phyloP scores from a whole-genome alignment of 2,797 vertebrate genomes.

The Gymnocypris eckloni region DNA sequence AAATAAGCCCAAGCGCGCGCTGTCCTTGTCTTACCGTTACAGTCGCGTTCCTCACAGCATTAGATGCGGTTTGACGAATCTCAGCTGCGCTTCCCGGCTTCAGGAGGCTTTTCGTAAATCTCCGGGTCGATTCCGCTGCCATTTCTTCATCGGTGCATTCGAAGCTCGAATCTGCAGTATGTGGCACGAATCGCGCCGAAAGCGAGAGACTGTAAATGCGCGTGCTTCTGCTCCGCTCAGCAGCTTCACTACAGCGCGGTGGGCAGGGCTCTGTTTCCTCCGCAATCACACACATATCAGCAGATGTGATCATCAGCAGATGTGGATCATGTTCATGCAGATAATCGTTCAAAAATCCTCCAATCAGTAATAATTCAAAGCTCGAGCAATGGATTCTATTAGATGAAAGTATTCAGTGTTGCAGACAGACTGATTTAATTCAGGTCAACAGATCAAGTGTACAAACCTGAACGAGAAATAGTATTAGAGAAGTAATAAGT shows the following conservation, averaged over 20 bases:
- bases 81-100: slow-evolving; percentile 91
- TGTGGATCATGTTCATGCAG: not conserved
- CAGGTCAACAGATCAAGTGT: not conserved
- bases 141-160: slow-evolving; percentile 80
- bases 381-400: not conserved
- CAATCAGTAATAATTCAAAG: not conserved
- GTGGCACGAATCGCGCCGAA: not conserved
- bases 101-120: slow-evolving; percentile 93
- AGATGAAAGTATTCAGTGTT: not conserved
- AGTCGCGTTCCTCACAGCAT: slow-evolving; percentile 76
- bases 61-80: slow-evolving; percentile 86
- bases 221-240: not conserved
- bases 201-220: not conserved
- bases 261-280: slow-evolving; percentile 40
- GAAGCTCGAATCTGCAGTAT: not conserved
- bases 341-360: too few species aligned
- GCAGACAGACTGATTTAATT: not conserved
- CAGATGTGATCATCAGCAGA: not conserved
- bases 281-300: not conserved
- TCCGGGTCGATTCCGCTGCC: slow-evolving; percentile 89
- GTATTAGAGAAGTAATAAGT: not conserved
- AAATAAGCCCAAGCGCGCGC: not conserved
- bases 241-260: slow-evolving; percentile 7
- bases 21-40: slow-evolving; percentile 72
- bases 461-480: not conserved